phyloP scores from a whole-genome alignment of 1,140 invertebrate genomes.

The Propsilocerus akamusi region DNA sequence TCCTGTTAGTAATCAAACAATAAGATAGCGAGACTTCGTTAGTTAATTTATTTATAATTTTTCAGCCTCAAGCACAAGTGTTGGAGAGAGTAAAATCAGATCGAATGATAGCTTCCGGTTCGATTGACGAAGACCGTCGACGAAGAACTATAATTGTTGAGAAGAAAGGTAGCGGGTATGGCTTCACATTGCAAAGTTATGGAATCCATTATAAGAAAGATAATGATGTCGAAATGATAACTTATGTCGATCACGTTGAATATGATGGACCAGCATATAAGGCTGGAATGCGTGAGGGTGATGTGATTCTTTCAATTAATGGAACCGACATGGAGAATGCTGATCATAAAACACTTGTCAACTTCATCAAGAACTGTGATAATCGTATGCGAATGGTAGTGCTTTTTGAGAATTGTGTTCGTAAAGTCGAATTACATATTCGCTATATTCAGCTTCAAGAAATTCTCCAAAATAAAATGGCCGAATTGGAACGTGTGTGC shows the following conservation, averaged over 20 bases:
- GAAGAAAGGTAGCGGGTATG: slow-evolving; percentile 79
- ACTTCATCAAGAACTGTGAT: slow-evolving; percentile 78
- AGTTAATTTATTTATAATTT: not conserved
- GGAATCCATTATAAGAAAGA: slow-evolving; percentile 88
- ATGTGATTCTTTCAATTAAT: slow-evolving; percentile 89
- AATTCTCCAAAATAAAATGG: slow-evolving; percentile 66
- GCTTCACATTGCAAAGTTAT: slow-evolving; percentile 88
- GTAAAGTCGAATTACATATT: slow-evolving; percentile 83
- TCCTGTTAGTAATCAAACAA: not conserved
- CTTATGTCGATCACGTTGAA: slow-evolving; percentile 92
- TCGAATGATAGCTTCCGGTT: slow-evolving; percentile 39
- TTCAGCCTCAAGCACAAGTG: slow-evolving; percentile 32
- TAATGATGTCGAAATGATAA: slow-evolving; percentile 66
- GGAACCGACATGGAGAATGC: slow-evolving; percentile 80
- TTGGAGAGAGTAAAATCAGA: slow-evolving; percentile 69
- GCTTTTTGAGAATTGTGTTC: slow-evolving; percentile 84
- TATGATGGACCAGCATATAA: slow-evolving; percentile 73
- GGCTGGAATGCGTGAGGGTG: slow-evolving; percentile 83
- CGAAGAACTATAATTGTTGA: slow-evolving; percentile 79
- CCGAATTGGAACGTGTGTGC: slow-evolving; percentile 65
- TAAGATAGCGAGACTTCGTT: not conserved
- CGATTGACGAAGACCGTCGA: slow-evolving; percentile 65
- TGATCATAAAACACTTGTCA: slow-evolving; percentile 78
- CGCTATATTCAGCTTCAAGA: slow-evolving; percentile 76
- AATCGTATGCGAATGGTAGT: slow-evolving; percentile 85